These are phyloP conservation scores for Sebastes wilsoni DNA, from an alignment of 2,797 vertebrate genomes.

Conservation along the genomic window DNA sequence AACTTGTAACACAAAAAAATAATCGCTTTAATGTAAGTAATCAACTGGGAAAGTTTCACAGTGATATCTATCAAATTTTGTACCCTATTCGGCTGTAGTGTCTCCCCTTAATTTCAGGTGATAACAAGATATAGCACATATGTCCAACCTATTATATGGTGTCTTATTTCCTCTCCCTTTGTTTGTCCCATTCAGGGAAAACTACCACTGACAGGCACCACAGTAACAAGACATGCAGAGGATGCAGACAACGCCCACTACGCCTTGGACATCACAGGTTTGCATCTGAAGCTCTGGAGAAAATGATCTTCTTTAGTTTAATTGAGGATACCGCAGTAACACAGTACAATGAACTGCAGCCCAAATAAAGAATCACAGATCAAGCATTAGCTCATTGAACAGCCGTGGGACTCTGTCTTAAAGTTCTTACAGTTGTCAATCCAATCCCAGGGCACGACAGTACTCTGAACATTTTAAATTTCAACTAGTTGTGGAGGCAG, in stretches of 20 bases:
- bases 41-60: too few species aligned
- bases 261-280: conserved; percentile 94
- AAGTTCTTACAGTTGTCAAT: neutral
- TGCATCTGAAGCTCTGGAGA: conserved; percentile 40
- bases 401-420: neutral
- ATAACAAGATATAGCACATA: neutral
- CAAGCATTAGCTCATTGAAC: neutral
- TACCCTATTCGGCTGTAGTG: too few species aligned
- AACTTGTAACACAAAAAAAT: too few species aligned
- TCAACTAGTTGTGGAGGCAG: neutral
- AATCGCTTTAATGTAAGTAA: too few species aligned
- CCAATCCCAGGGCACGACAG: too few species aligned
- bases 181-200: conserved; percentile 82
- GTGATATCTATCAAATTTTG: too few species aligned
- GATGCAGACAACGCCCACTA: conserved; percentile 86
- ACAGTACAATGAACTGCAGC: neutral
- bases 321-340: neutral
- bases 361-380: neutral
- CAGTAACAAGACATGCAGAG: conserved; percentile 86
- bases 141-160: neutral
- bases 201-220: conserved; percentile 88
- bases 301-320: neutral
- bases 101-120: too few species aligned
- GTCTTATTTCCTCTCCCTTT: neutral
- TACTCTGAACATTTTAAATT: neutral